phyloP scores from a whole-genome alignment of 1,140 invertebrate species.

The Heliconius hermathena region DNA sequence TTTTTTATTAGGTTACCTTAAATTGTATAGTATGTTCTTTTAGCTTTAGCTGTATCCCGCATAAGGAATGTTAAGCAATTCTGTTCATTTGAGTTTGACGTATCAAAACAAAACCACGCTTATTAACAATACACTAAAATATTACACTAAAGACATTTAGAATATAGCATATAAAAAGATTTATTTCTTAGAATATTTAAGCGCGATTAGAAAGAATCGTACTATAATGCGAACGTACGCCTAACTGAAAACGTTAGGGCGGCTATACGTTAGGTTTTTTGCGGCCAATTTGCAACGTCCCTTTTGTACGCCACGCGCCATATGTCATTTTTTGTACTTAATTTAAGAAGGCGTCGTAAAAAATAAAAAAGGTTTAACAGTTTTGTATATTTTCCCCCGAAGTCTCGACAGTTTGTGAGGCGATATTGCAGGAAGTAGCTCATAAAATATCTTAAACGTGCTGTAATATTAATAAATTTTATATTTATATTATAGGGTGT shows the following conservation, averaged over 20 bases:
- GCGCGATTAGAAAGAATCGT: neutral
- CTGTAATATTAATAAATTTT: neutral
- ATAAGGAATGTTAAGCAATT: too few species aligned
- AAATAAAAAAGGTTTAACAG: constrained; percentile 9
- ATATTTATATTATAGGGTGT: neutral
- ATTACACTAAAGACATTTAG: too few species aligned
- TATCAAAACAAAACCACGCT: too few species aligned
- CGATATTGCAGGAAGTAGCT: neutral
- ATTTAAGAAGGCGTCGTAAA: constrained; percentile 25
- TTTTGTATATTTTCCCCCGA: constrained; percentile 15
- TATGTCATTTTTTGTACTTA: constrained; percentile 26
- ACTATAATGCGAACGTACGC: constrained; percentile 4
- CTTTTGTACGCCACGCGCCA: constrained; percentile 20
- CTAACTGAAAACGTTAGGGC: constrained; percentile 16
- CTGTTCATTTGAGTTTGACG: too few species aligned
- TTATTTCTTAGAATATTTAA: neutral
- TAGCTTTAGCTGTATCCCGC: too few species aligned
- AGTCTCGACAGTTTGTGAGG: neutral
- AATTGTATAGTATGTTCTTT: too few species aligned
- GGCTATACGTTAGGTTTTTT: constrained; percentile 28
- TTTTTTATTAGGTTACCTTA: too few species aligned
- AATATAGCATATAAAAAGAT: too few species aligned
- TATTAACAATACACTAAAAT: too few species aligned
- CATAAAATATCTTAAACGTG: constrained; percentile 8
- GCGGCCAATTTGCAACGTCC: constrained; percentile 30